Evolutionary conservation across 1,140 invertebrate genomes (phyloP), one percentile per base, ranked within the genome.

Genomic region (Lerema accius): DNA sequence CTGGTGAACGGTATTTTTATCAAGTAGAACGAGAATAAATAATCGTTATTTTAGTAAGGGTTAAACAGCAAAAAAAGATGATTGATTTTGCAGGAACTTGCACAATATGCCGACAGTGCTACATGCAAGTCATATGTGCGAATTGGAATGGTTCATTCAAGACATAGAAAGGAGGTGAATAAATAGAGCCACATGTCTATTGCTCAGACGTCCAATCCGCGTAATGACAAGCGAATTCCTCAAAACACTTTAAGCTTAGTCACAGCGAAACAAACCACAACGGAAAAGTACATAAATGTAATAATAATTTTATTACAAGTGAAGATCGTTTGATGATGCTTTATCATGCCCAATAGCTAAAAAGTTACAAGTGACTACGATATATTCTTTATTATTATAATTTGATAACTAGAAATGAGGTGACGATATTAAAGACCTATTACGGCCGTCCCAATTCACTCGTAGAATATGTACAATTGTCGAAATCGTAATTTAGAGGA

Each of bases 1-100:
- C 55, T 35, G 15, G 5, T 17, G 26, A 46, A 58, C 55, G 43
- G 55, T 19, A 58, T 26, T 58, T 45, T 55, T 40, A 55, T 56
- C 14, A 58, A 4, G 13, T 16, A 10, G 35, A 40, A 15, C 37
- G 43, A 37, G 16, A 59, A 59, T 45, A n/a, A 23, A 43, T 42
- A 40, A 14, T 9, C 0, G 40, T 28, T 42, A 55, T 55, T 26
- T 42, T 15, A 43, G 14, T 26, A 32, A 40, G 3, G 7, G 10
- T 14, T 39, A 26, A 55, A 11, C 15, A 45, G 9, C 0, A 16
- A 16, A 13, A 28, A n/a, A 45, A 56, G 11, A 15, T 56, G 23
- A 55, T n/a, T 23, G 19, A 23, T 23, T 23, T 23, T 5, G 19
- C n/a, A n/a, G n/a, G n/a, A n/a, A 45, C 23, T 28, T 9, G 2